Conservation (phyloP, 2,113 vertebrate genomes). For the Malurus elegans region DNA sequence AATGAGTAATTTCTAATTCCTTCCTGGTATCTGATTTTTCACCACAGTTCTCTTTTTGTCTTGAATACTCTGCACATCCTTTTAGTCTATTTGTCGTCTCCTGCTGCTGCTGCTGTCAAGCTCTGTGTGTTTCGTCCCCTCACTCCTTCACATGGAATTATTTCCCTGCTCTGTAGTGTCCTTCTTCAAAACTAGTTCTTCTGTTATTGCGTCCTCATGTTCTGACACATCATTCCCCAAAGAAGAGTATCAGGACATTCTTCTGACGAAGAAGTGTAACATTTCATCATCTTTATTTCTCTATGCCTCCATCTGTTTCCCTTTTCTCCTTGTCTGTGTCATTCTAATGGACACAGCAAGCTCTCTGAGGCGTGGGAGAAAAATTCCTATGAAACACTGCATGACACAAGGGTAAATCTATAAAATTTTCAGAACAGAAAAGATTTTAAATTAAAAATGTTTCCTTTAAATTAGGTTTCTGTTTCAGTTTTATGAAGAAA, state of each 20-base stretch:
- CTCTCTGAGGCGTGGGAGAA: neutral
- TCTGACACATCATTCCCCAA: neutral
- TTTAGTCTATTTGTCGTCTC: neutral
- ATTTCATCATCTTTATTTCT: slow-evolving; percentile 32
- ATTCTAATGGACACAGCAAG: neutral
- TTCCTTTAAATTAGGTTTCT: neutral
- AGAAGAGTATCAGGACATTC: neutral
- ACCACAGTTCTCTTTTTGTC: neutral
- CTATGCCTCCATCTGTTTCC: neutral
- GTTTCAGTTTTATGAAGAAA: neutral
- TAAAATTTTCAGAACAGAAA: neutral
- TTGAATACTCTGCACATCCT: neutral
- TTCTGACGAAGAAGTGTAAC: neutral
- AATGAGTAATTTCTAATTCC: neutral
- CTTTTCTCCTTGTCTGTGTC: neutral
- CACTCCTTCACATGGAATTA: neutral
- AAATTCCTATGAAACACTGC: neutral
- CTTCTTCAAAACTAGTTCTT: neutral
- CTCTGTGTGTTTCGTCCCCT: neutral
- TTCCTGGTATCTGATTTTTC: neutral
- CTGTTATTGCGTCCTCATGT: neutral
- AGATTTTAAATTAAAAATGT: neutral
- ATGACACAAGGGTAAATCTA: neutral
- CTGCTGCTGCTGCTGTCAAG: neutral
- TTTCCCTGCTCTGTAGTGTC: neutral